phyloP scores from a whole-genome alignment of 2,113 vertebrate genomes.

The Rattus rattus region DNA sequence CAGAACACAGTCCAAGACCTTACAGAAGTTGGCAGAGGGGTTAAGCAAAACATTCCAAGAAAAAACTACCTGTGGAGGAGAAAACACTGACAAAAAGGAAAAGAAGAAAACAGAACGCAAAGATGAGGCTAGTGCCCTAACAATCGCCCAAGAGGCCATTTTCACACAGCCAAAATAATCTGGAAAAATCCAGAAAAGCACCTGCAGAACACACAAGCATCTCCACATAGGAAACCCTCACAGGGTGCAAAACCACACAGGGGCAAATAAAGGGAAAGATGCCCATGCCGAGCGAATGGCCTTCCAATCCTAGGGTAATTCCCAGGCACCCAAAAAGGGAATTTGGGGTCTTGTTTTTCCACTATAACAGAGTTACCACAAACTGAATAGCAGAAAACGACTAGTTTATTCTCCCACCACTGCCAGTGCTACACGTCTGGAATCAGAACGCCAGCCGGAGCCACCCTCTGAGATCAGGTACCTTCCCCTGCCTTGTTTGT shows the following conservation, averaged over 20 bases:
- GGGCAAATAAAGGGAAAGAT: not conserved
- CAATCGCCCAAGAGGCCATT: not conserved
- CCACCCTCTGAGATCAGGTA: not conserved
- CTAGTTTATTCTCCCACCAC: not conserved
- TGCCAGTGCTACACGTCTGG: not conserved
- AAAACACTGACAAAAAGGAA: not conserved
- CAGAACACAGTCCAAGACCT: not conserved
- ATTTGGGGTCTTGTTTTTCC: not conserved
- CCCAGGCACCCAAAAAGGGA: not conserved
- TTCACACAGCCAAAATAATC: not conserved
- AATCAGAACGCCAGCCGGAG: not conserved
- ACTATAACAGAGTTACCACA: not conserved
- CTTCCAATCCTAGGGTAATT: not conserved
- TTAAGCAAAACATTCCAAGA: constrained; percentile 30
- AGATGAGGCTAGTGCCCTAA: not conserved
- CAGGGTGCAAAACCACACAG: not conserved
- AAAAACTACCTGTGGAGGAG: not conserved
- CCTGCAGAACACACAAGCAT: not conserved
- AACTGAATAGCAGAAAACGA: not conserved
- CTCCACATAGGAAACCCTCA: not conserved
- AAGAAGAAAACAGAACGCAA: not conserved
- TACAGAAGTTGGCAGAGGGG: not conserved
- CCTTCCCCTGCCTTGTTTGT: not conserved
- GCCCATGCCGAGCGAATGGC: not conserved
- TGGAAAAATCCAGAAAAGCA: not conserved